Base-by-base conservation (phyloP, 2,888 invertebrate genomes). In the Watsonalla cultraria region DNA sequence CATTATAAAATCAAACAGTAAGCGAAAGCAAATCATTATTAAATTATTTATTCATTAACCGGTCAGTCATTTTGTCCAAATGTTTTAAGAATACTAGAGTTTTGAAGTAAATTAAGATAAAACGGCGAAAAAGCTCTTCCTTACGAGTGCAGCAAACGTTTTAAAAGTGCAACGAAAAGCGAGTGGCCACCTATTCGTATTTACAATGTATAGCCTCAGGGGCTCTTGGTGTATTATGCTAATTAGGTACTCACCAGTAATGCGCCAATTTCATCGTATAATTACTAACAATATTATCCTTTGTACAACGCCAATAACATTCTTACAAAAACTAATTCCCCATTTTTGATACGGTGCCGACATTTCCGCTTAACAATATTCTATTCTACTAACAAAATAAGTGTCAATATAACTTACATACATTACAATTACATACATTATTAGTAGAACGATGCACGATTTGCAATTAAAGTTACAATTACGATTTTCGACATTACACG, bases 241-340 rank as follows among this genome's bases (percentile, higher is more conserved):
- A 90, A 88, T 90, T 87, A 90, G 90, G 90, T 90, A 90, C 90
- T 90, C 90, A 88, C 90, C 89, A 90, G 90, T 90, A 90, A 90
- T 90, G 90, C 90, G 90, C 90, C 90, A 89, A 90, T 88, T 88
- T 85, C 74, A 81, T 85, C 80, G 80, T 83, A 82, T 86, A 86
- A 77, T 82, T 74, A 76, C 84, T 87, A 86, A 86, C 84, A 86
- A 86, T 84, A 86, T 85, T 86, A 84, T 85, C 83, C 80, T 89
- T 90, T 90, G 89, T 90, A 90, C 90, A 90, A 86, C 82, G 84
- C 88, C 89, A 86, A 88, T 86, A 88, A 84, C 83, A 82, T 82
- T 70, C 82, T 86, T 88, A 88, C 74, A 78, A 68, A 42, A 74
- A 79, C 84, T 89, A 88, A 72, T 74, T 80, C 72, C 24, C 78